Base-by-base conservation (phyloP, 2,113 vertebrate genomes). In the Odocoileus hemionus region DNA sequence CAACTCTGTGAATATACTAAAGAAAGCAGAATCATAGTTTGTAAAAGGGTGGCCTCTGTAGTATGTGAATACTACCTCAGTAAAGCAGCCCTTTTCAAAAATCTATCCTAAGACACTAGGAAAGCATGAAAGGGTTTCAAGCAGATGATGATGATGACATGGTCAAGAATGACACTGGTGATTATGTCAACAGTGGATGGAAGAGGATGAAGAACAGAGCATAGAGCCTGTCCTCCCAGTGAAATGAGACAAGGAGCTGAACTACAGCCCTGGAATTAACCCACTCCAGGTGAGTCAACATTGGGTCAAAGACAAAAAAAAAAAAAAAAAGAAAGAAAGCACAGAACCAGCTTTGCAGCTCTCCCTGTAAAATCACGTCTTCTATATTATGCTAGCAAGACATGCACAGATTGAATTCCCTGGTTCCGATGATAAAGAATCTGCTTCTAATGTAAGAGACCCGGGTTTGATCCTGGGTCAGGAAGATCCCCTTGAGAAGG, bases 381-480 rank as follows among this genome's bases (percentile, higher is more conserved):
- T n/a, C 36, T 28, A 26, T 83, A 19, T 11, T 61, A 4, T n/a
- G 21, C 12, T n/a, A 50, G 26, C 45, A 47, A 93, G 55, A 67
- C 39, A 2, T 7, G 11, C 47, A 33, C 45, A 52, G 47, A n/a
- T 28, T 9, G 47, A 13, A 30, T 52, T 21, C 47, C 47, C 28
- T 80, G 9, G 30, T 7, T 30, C 76, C 30, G 15, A 13, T 26
- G 39, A 43, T 26, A 25, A 76, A 76, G 12, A 76, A 39, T 7
- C 39, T 43, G 23, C 36, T 43, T 76, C 21, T 39, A 43, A 7
- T 76, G 23, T 23, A 43, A 6, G 70, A 43, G 70, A 25, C 36
- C n/a, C 0, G 13, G 39, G 70, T 43, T 76, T 6, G 0, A 4
- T 43, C 12, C 23, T 76, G 39, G 1, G 39, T 76, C 23, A 4